phyloP scores from a whole-genome alignment of 1,140 invertebrate species.

The Cydia strobilella region DNA sequence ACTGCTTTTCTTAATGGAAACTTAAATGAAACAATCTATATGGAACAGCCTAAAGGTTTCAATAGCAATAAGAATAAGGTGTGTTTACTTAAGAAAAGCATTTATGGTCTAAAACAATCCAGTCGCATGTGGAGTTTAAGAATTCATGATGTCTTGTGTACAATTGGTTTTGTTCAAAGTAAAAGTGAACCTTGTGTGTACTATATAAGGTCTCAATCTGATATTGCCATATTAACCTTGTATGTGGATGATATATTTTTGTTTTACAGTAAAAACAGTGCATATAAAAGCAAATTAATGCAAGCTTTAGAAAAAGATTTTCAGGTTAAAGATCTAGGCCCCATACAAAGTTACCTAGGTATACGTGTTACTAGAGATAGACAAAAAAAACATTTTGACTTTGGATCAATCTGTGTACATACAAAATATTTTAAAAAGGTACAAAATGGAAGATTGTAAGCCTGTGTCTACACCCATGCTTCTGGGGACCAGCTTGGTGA shows the following conservation, averaged over 20 bases:
- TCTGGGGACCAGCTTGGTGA: not conserved
- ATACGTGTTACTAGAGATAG: constrained; percentile 21
- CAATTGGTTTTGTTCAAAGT: constrained; percentile 27
- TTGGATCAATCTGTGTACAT: constrained; percentile 29
- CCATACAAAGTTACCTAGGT: constrained; percentile 17
- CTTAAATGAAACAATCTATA: too few relatives aligned
- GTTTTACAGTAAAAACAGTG: constrained; percentile 26
- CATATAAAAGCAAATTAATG: constrained; percentile 32
- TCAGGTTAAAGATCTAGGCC: constrained; percentile 20
- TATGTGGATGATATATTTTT: constrained; percentile 44
- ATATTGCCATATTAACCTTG: too few relatives aligned
- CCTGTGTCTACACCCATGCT: constrained; percentile 21
- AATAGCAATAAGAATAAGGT: too few relatives aligned
- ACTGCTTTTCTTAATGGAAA: too few relatives aligned
- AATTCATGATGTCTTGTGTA: not conserved
- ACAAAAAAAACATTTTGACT: not conserved
- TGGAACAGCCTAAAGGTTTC: too few relatives aligned
- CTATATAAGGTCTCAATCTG: constrained; percentile 27
- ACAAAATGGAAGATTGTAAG: constrained; percentile 21
- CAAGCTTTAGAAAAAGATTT: not conserved
- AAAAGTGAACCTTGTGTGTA: constrained; percentile 43
- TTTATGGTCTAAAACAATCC: too few relatives aligned
- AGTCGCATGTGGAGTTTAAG: too few relatives aligned
- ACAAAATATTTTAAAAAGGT: constrained; percentile 1
- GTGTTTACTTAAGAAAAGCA: too few relatives aligned